Conservation (phyloP, 2,797 vertebrate species). For the Rhincodon typus region DNA sequence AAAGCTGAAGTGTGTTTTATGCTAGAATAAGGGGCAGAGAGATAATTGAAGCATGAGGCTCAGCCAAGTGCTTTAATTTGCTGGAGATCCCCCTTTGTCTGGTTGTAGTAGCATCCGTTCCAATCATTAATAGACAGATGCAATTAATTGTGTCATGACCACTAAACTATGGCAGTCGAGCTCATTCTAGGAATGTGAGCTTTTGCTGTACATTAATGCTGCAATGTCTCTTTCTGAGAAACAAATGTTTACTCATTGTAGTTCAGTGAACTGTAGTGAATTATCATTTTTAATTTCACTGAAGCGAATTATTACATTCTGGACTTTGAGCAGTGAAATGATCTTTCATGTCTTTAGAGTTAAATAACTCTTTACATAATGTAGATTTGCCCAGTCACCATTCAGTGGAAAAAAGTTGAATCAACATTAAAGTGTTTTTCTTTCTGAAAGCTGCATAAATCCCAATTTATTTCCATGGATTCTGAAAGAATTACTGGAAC, state of each 20-base stretch:
- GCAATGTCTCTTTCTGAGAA: slow-evolving; percentile 32
- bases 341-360: slow-evolving; percentile 25
- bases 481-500: background rate
- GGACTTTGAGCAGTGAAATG: slow-evolving; percentile 30
- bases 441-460: background rate
- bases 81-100: slow-evolving; percentile 22
- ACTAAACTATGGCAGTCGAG: slow-evolving; percentile 25
- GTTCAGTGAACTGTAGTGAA: slow-evolving; percentile 33
- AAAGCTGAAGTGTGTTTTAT: slow-evolving; percentile 17
- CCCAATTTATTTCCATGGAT: background rate
- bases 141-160: slow-evolving; percentile 36
- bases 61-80: slow-evolving; percentile 34
- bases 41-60: slow-evolving; percentile 30
- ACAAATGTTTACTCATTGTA: too few relatives aligned
- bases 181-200: slow-evolving; percentile 19
- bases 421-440: slow-evolving; percentile 22
- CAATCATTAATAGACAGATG: slow-evolving; percentile 26
- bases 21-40: slow-evolving; percentile 6
- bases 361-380: slow-evolving; percentile 36
- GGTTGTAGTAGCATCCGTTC: slow-evolving; percentile 14
- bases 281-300: slow-evolving; percentile 37
- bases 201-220: slow-evolving; percentile 30
- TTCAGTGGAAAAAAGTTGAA: slow-evolving; percentile 5
- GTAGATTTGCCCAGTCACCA: background rate
- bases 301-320: slow-evolving; percentile 36